Evolutionary conservation across 2,888 invertebrate genomes (phyloP), one percentile per base, ranked within the genome.

Genomic region (Eucriotettix oculatus): DNA sequence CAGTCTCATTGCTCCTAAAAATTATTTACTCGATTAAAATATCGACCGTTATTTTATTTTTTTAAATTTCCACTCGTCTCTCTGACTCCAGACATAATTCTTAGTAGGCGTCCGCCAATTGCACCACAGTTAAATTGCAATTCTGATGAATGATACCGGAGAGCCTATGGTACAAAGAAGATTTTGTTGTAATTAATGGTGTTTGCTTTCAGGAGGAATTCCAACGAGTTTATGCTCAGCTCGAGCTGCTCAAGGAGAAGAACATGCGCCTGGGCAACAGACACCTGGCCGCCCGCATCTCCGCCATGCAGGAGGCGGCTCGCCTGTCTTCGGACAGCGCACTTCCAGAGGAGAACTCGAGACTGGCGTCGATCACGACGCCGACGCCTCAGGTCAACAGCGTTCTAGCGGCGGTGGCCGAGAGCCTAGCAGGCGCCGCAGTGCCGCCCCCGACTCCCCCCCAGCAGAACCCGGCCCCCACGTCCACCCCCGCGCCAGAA

Each of bases 231-330:
- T 87, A 86, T 73, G 84, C 84, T 52, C 90, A 90, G 70, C 75
- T 91, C 53, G 90, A 90, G 66, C 75, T 85, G 62, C 76, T 91
- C n/a, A 85, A 86, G 65, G 90, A 90, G 68, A 82, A 86, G 62
- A 84, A 85, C 69, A 79, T 83, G 76, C 82, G 88, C 63, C 79
- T 87, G 16, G 83, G 86, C 0, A 88, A 88, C 68, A 79, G 84
- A 16, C 82, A 84, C 61, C 75, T 90, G 63, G 85, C 84, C 14
- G 81, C 84, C 60, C 86, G 87, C 68, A 85, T 90, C 64, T 78
- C 80, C 0, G 87, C 89, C 10, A 90, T 90, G 90, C 87, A 88
- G 68, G 87, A 88, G 62, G 89, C 88, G 0, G 85, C 86, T 41
- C 63, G 61, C 52, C 55, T 29, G 17, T 48, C 9, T 41, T 52